These are phyloP conservation scores for Delia radicum DNA, from an alignment of 1,140 invertebrate genomes.

Conservation along the genomic window DNA sequence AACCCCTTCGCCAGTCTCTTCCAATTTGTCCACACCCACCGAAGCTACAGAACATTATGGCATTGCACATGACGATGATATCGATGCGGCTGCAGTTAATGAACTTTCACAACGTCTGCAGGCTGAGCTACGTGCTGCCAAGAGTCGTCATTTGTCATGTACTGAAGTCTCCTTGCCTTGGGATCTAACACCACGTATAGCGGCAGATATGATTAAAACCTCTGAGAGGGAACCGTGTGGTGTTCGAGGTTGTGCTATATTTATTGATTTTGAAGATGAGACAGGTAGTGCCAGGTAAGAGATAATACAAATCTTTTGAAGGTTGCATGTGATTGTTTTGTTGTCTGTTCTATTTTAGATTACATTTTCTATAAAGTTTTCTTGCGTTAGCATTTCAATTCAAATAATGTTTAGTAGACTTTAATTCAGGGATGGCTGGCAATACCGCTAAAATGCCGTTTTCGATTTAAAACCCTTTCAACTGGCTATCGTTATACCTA, in stretches of 20 bases:
- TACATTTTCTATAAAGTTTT: too few species aligned
- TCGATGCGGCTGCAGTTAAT: slow-evolving; percentile 49
- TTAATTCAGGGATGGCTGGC: too few species aligned
- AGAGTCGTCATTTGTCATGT: slow-evolving; percentile 73
- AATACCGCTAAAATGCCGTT: too few species aligned
- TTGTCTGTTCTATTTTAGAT: too few species aligned
- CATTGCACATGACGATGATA: slow-evolving; percentile 41
- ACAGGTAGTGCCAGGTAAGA: slow-evolving; percentile 62
- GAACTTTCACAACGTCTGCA: slow-evolving; percentile 71
- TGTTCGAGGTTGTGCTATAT: slow-evolving; percentile 73
- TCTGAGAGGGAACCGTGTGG: slow-evolving; percentile 85
- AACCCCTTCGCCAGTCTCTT: slow-evolving; percentile 3
- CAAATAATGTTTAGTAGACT: too few species aligned
- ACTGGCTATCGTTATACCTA: too few species aligned
- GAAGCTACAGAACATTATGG: slow-evolving; percentile 37
- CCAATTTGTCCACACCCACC: slow-evolving; percentile 39
- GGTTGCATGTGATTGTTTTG: too few species aligned
- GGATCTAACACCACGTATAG: slow-evolving; percentile 72
- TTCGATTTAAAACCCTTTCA: too few species aligned
- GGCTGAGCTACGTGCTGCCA: slow-evolving; percentile 72
- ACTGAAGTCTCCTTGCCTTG: slow-evolving; percentile 79
- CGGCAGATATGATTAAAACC: slow-evolving; percentile 73
- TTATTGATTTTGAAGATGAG: slow-evolving; percentile 73
- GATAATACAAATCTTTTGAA: background rate
- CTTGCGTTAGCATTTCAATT: too few species aligned